These are phyloP conservation scores for Phragmatobia fuliginosa DNA, from an alignment of 2,888 invertebrate genomes.

Conservation along the genomic window DNA sequence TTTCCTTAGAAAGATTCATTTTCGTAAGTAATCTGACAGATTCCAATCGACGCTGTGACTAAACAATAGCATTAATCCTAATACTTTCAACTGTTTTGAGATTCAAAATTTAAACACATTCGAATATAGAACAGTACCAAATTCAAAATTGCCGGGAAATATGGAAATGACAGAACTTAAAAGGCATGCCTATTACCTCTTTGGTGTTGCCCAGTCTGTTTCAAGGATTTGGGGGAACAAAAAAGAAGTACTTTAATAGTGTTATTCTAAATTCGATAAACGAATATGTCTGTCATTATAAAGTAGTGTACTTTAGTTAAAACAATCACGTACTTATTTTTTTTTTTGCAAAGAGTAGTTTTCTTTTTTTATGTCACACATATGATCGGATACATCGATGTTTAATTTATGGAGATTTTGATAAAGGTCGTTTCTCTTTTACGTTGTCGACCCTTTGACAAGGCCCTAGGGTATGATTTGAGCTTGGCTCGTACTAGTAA, in stretches of 20 bases:
- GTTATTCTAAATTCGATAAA: background rate
- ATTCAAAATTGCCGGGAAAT: no score
- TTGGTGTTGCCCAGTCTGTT: no score
- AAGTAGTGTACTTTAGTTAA: background rate
- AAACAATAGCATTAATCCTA: no score
- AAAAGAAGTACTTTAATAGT: background rate
- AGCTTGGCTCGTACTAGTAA: background rate
- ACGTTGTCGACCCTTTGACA: background rate
- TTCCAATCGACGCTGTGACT: no score
- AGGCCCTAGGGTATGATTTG: background rate
- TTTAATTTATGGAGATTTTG: background rate
- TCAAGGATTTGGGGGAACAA: background rate
- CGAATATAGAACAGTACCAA: no score
- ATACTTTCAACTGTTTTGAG: no score
- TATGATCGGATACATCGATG: background rate
- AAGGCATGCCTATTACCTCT: no score
- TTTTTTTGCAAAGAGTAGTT: background rate
- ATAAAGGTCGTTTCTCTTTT: background rate
- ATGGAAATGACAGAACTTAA: no score
- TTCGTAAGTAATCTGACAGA: no score
- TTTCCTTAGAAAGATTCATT: no score
- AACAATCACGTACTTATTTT: background rate
- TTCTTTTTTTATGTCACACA: background rate
- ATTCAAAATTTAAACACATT: no score
- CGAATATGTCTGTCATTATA: constrained; percentile 15